A percentile compares a stretch with the other conserved stretches of the same genome.
phyloP scores from a whole-genome alignment of 64 coral and sea anemone genomes.

The Porites australiensis region DNA sequence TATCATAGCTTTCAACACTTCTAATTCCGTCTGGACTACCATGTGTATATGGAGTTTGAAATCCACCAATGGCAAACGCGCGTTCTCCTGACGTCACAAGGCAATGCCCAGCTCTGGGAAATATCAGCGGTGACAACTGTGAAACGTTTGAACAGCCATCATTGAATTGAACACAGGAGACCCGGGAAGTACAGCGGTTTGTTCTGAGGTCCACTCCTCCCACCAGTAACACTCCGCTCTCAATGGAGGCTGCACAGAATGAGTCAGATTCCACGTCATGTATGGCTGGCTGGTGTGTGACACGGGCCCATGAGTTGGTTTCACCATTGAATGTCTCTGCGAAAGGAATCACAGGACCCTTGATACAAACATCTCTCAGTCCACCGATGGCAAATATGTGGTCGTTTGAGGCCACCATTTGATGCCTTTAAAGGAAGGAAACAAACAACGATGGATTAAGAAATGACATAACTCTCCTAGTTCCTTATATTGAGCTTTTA shows the following conservation, averaged over 20 bases:
- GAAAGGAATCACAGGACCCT: conserved; percentile 14
- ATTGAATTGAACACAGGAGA: not conserved
- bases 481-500: no score
- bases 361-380: conserved; percentile 58
- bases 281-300: conserved; percentile 14
- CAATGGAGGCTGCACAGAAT: conserved; percentile 19
- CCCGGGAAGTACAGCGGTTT: not conserved
- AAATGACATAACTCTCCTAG: no score
- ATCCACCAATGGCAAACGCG: conserved; percentile 66
- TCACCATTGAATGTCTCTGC: conserved; percentile 32
- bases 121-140: not conserved
- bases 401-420: not conserved
- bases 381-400: conserved; percentile 46
- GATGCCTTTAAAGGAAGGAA: conserved; percentile 7
- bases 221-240: conserved; percentile 6
- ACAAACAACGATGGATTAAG: not conserved
- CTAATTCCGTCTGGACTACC: not conserved
- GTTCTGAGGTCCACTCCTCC: conserved; percentile 2
- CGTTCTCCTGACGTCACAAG: not conserved
- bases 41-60: not conserved
- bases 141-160: not conserved
- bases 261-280: conserved; percentile 44
- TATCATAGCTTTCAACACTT: conserved; percentile 38
- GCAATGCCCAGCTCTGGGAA: conserved; percentile 43
- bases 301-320: conserved; percentile 42